Base-by-base conservation (phyloP, 2,113 vertebrate genomes). In the Cranoglanis bouderius region DNA sequence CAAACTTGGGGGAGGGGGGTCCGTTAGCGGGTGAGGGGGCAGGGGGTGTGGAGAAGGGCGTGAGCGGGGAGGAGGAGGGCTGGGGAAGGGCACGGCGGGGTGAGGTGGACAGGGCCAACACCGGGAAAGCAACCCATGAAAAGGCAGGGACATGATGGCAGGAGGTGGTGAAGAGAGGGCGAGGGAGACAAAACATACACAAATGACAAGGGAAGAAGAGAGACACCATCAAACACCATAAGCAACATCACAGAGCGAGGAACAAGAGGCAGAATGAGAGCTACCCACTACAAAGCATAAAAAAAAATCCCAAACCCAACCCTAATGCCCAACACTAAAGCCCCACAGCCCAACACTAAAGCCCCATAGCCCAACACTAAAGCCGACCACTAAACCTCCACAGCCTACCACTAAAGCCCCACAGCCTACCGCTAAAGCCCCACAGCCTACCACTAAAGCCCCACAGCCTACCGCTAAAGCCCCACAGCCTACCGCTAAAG, bases 1-100 rank as follows among this genome's bases (percentile, higher is more conserved):
- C 96, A 94, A 97, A 97, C 95, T 97, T 97, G 91, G 97, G 97
- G 95, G 97, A 97, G 24, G 95, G 94, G 96, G 96, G 95, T 97
- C 97, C 96, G 29, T 97, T 97, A 96, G 95, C 93, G 86, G 96
- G 95, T 89, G 95, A 95, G 88, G 95, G 94, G 91, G 93, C 92
- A 1, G 95, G 95, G 92, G 95, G 92, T 78, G 94, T 93, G 90
- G 94, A 94, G 93, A 95, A 95, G 92, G 93, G 95, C 80, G 89
- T 93, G 91, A 95, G 95, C 84, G 94, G 92, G 85, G 86, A 90
- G 67, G 86, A 74, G 57, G 85, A 81, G 59, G 90, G 74, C 72
- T 74, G 61, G 85, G 70, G 67, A 74, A 67, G 84, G 63, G 89
- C 21, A 90, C 57, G 91, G 90, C 51, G 67, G 90, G 82, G 90